Conservation (phyloP, 53 echinoderm and acorn worm genomes). For the Pentamera pediparva region DNA sequence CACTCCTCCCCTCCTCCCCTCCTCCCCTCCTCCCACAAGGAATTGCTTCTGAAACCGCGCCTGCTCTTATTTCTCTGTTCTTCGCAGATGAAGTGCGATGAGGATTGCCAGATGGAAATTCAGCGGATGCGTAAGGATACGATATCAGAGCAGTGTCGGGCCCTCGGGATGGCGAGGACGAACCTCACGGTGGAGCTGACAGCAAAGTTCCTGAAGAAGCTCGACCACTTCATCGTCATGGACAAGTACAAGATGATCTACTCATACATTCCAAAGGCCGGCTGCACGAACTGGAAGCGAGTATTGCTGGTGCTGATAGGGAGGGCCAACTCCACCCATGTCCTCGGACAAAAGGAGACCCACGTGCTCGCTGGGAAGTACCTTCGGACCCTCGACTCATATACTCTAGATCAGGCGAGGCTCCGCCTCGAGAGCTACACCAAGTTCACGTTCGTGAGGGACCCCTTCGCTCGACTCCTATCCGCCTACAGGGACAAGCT, state of each 20-base stretch:
- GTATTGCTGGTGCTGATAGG: slow-evolving; percentile 37
- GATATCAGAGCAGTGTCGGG: slow-evolving; percentile 11
- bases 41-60: neutral
- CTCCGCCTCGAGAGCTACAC: slow-evolving; percentile 43
- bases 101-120: slow-evolving; percentile 20
- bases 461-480: slow-evolving; percentile 51
- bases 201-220: slow-evolving; percentile 12
- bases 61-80: neutral
- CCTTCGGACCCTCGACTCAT: slow-evolving; percentile 39
- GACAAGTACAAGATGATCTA: slow-evolving; percentile 17
- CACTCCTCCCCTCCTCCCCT: neutral
- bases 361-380: slow-evolving; percentile 21
- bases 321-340: slow-evolving; percentile 1
- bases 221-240: slow-evolving; percentile 9
- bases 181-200: neutral
- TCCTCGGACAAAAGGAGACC: slow-evolving; percentile 31
- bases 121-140: neutral
- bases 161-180: slow-evolving; percentile 2
- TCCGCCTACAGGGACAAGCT: slow-evolving; percentile 60
- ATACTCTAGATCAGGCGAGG: slow-evolving; percentile 30
- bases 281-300: slow-evolving; percentile 37
- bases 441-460: slow-evolving; percentile 44
- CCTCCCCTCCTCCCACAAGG: neutral
- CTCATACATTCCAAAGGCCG: slow-evolving; percentile 31
- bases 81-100: slow-evolving; percentile 5